Evolutionary conservation across 2,113 vertebrate genomes (phyloP), one percentile per base, ranked within the genome.

Genomic region (Zingel zingel): DNA sequence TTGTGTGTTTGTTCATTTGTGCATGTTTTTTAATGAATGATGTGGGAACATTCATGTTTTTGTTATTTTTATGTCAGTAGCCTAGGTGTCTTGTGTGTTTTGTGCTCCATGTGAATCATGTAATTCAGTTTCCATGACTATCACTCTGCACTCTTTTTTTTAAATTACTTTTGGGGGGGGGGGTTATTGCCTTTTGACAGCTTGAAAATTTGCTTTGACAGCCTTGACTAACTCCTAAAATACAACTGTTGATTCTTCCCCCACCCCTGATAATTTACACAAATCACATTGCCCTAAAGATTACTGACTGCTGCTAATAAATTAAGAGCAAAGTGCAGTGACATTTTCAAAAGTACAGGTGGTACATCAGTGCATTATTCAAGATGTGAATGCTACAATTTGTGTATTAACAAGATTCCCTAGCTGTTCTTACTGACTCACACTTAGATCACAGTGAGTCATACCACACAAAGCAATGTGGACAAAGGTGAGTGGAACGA

Each of bases 11-110:
- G 81, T 80, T 82, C 74, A 76, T 81, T 58, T 83, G 70, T 63
- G 63, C 70, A 72, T 89, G 79, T 87, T 86, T 86, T 80, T 79
- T 91, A 86, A 94, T 92, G 63, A 86, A 93, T 91, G 88, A 62
- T 15, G 58, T 45, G 82, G 78, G 80, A 74, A 75, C 65, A 16
- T 70, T 27, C 43, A 56, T 36, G 57, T 75, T 89, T 84, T 86
- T 86, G 57, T 79, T 86, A 74, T 81, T 82, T 56, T 62, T 25
- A 63, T 87, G 83, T 89, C 70, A 61, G 68, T 56, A 66, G 39
- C 39, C 9, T 43, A 43, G 25, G 68, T 48, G 65, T 56, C 62
- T 63, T 65, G 71, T 86, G 59, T 81, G 5, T 53, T 75, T 77
- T 61, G 50, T 45, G 72, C 62, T 50, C 15, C 48, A 36, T 19